Conservation (phyloP, 2,888 invertebrate species). For the Apomyelois bistriatella region DNA sequence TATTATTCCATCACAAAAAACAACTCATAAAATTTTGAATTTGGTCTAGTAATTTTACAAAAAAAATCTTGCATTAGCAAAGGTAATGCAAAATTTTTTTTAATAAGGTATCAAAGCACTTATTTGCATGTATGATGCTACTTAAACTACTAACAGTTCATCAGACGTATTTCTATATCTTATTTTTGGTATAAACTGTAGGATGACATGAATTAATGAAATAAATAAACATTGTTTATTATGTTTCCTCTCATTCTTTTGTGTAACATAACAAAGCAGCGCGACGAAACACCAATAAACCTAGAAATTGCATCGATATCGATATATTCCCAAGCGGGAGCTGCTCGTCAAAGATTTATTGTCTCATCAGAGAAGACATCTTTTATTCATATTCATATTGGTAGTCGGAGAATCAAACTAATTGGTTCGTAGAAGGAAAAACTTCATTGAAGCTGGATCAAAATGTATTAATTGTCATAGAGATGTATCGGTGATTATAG, state of each 20-base stretch:
- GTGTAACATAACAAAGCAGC: not conserved
- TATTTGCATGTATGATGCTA: too few species aligned
- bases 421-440: conserved; percentile 41
- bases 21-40: too few species aligned
- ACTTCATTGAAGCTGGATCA: conserved; percentile 28
- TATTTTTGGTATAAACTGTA: too few species aligned
- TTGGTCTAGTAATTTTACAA: too few species aligned
- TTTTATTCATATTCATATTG: conserved; percentile 59
- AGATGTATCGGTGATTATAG: conserved; percentile 19
- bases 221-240: not conserved
- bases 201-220: too few species aligned
- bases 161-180: too few species aligned
- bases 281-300: not conserved
- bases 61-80: too few species aligned
- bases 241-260: not conserved
- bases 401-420: conserved; percentile 32
- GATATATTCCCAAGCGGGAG: conserved; percentile 22
- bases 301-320: conserved; percentile 21
- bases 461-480: conserved; percentile 35
- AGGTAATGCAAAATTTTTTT: too few species aligned
- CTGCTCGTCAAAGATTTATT: conserved; percentile 48
- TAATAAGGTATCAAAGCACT: too few species aligned
- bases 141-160: too few species aligned
- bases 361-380: conserved; percentile 43
- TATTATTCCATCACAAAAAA: too few species aligned